These are phyloP conservation scores for Tenualosa ilisha DNA, from an alignment of 2,797 vertebrate species.

Conservation along the genomic window DNA sequence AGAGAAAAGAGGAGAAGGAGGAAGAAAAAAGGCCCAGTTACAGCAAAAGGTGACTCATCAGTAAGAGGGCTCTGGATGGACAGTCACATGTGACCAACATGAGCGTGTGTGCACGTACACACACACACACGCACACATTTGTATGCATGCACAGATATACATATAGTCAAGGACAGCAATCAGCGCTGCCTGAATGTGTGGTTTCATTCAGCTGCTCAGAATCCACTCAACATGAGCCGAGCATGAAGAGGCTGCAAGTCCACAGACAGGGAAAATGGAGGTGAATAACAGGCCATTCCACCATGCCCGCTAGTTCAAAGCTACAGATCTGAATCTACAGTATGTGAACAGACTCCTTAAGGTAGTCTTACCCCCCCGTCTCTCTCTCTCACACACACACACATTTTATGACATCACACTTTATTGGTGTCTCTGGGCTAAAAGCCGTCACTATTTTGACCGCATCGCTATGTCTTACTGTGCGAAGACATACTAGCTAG, in stretches of 20 bases:
- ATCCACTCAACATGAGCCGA: no score
- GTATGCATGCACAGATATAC: not conserved
- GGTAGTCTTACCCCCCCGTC: no score
- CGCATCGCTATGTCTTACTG: not conserved
- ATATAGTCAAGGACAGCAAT: no score
- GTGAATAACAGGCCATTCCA: no score
- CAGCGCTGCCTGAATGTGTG: no score
- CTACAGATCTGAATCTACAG: no score
- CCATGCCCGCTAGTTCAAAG: no score
- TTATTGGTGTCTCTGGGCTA: not conserved
- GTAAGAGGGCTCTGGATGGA: not conserved
- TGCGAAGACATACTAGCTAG: no score
- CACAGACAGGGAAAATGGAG: no score
- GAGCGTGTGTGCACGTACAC: not conserved
- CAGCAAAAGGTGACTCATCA: slow-evolving; percentile 16
- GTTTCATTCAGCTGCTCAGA: no score
- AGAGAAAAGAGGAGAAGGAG: not conserved
- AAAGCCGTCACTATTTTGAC: not conserved
- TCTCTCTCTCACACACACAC: not conserved
- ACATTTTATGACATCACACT: not conserved
- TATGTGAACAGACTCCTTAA: no score
- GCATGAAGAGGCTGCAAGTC: no score
- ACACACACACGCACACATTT: not conserved
- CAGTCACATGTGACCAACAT: not conserved
- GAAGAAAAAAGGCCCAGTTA: not conserved